Conservation (phyloP, 1,140 invertebrate species). For the Aporrectodea caliginosa region DNA sequence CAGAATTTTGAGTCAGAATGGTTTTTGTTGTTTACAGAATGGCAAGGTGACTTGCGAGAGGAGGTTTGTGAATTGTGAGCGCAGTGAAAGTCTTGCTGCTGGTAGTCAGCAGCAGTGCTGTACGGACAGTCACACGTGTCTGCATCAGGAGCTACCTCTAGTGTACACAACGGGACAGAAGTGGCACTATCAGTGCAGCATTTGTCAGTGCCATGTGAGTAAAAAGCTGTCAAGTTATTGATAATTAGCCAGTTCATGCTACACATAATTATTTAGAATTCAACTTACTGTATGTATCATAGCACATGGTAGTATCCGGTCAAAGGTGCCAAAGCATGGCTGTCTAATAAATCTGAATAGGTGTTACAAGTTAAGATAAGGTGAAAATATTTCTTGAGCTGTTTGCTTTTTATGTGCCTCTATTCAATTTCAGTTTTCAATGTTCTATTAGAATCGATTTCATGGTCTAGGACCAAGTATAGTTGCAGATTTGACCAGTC, state of each 20-base stretch:
- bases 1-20: background rate
- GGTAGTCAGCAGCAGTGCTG: too few relatives aligned
- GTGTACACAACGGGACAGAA: conserved; percentile 73
- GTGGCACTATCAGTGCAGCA: conserved; percentile 85
- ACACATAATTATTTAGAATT: background rate
- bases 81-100: background rate
- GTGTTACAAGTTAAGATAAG: background rate
- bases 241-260: too few relatives aligned
- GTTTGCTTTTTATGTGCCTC: too few relatives aligned
- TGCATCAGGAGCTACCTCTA: conserved; percentile 72
- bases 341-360: conserved; percentile 1
- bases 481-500: too few relatives aligned
- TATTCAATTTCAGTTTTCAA: too few relatives aligned
- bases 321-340: background rate
- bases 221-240: too few relatives aligned
- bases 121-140: conserved; percentile 60
- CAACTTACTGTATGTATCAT: background rate
- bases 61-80: background rate
- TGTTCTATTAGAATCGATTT: too few relatives aligned
- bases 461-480: too few relatives aligned
- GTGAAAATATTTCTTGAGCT: background rate
- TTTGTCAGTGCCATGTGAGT: conserved; percentile 79
- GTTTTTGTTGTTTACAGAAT: background rate
- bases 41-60: background rate
- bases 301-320: background rate